phyloP scores from a whole-genome alignment of 2,113 vertebrate species.

The Cyprinodon tularosa region DNA sequence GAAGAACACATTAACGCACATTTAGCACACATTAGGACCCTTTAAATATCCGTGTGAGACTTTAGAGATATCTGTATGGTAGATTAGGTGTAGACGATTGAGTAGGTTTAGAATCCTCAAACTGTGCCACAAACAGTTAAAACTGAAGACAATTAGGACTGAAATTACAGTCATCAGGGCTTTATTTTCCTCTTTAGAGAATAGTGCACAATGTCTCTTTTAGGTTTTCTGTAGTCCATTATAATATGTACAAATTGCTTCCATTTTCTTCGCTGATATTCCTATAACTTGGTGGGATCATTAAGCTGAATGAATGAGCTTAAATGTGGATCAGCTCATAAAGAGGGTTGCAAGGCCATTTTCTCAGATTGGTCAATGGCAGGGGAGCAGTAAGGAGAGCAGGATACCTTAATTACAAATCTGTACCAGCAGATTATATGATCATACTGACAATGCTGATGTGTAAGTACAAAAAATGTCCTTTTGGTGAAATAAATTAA shows the following conservation, averaged over 20 bases:
- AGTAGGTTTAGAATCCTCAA: neutral
- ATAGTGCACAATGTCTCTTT: neutral
- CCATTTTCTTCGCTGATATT: neutral
- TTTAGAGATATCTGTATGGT: neutral
- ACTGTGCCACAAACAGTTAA: neutral
- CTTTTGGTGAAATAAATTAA: neutral
- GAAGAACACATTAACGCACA: neutral
- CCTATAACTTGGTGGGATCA: neutral
- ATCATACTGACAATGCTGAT: slow-evolving; percentile 9
- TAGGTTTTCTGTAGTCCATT: neutral
- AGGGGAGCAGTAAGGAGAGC: neutral
- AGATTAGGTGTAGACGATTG: neutral
- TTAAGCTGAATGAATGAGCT: slow-evolving; percentile 7
- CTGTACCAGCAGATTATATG: neutral
- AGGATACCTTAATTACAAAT: neutral
- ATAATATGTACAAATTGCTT: neutral
- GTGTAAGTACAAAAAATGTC: slow-evolving; percentile 23
- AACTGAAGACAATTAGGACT: neutral
- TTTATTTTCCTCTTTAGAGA: neutral
- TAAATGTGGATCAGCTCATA: slow-evolving; percentile 6
- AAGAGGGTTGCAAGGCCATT: slow-evolving; percentile 5
- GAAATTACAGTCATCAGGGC: neutral
- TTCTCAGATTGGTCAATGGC: neutral
- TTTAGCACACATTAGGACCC: neutral
- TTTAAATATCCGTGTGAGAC: neutral